Evolutionary conservation across 2,797 vertebrate species (phyloP).

Genomic region (Ibycter americanus): DNA sequence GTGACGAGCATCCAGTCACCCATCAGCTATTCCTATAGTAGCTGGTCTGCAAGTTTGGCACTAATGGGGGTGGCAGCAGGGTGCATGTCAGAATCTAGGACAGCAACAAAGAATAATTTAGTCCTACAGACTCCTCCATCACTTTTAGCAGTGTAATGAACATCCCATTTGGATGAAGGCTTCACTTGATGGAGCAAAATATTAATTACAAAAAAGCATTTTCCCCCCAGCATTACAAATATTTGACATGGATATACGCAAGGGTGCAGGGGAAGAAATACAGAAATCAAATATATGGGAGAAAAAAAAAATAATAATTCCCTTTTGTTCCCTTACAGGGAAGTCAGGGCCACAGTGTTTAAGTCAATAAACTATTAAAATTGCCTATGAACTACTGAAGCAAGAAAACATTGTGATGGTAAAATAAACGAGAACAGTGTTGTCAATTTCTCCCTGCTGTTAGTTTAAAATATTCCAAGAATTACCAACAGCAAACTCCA

Average conservation of each 20-base stretch:
- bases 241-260: neutral
- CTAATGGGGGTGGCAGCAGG: no score
- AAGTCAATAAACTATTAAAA: conserved; percentile 11
- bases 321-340: neutral
- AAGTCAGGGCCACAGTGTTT: neutral
- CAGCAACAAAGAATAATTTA: neutral
- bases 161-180: neutral
- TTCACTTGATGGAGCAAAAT: neutral
- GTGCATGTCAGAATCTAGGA: neutral
- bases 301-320: no score
- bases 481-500: neutral
- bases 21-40: neutral
- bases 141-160: neutral
- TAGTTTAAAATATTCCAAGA: neutral
- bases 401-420: neutral
- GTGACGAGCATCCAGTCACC: neutral
- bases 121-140: neutral
- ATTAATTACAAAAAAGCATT: neutral
- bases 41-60: neutral
- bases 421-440: neutral
- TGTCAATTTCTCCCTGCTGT: neutral
- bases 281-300: neutral
- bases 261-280: neutral
- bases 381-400: neutral
- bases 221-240: neutral